These are phyloP conservation scores for Glyphotaelius pellucidus DNA, from an alignment of 2,888 invertebrate species.

Conservation along the genomic window DNA sequence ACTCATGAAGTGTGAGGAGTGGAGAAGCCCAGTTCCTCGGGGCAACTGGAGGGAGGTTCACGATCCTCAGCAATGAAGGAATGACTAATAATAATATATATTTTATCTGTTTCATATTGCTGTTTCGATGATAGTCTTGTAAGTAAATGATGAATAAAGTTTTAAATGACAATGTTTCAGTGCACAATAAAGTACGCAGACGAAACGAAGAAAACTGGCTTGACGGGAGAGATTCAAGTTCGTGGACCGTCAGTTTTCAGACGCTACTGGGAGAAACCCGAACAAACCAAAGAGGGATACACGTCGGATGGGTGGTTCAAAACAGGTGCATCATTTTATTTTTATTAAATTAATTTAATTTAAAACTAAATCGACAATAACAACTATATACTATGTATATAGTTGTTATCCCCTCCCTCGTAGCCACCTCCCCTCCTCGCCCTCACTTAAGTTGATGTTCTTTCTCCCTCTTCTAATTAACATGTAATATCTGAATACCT, in stretches of 20 bases:
- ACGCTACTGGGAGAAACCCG: conserved; percentile 88
- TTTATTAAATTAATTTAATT: not conserved
- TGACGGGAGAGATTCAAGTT: conserved; percentile 79
- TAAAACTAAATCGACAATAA: not conserved
- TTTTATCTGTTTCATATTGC: not conserved
- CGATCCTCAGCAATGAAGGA: not conserved
- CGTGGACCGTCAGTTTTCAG: conserved; percentile 83
- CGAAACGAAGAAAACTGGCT: conserved; percentile 63
- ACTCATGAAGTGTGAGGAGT: no score
- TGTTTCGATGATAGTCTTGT: not conserved
- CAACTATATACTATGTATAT: no score
- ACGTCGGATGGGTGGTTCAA: conserved; percentile 91
- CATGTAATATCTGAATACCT: no score
- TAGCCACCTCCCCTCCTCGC: no score
- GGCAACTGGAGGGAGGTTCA: not conserved
- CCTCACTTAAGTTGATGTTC: no score
- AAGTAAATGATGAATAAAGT: not conserved
- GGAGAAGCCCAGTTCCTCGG: no score
- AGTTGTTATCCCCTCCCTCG: no score
- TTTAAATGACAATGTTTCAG: conserved; percentile 53
- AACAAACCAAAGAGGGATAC: conserved; percentile 84
- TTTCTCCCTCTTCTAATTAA: no score
- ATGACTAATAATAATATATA: not conserved
- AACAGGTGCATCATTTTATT: conserved; percentile 73
- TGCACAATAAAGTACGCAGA: conserved; percentile 55